A percentile compares a stretch with the other conserved stretches of the same genome.
Conservation (phyloP, 2,797 vertebrate genomes). For the Malacoraja senta region DNA sequence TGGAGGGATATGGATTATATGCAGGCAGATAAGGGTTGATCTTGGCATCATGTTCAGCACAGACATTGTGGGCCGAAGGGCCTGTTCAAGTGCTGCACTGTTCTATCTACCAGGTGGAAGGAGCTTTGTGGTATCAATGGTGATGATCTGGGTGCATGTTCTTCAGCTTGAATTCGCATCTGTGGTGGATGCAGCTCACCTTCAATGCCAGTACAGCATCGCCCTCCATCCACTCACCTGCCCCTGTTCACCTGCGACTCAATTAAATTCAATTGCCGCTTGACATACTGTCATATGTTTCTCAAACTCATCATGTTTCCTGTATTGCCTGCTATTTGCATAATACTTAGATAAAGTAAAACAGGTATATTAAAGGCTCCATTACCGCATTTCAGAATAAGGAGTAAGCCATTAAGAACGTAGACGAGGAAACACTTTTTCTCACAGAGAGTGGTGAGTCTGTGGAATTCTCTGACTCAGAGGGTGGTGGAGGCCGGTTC, state of each 20-base stretch:
- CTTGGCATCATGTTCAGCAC: too few relatives aligned
- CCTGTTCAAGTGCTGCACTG: too few relatives aligned
- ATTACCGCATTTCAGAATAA: background rate
- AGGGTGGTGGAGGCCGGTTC: too few relatives aligned
- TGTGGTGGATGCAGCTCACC: background rate
- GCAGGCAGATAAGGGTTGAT: too few relatives aligned
- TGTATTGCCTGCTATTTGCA: background rate
- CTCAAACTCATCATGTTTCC: too few relatives aligned
- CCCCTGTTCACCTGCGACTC: background rate
- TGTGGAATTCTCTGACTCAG: too few relatives aligned
- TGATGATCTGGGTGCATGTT: background rate
- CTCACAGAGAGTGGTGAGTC: too few relatives aligned
- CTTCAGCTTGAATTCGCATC: background rate
- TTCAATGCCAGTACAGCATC: background rate
- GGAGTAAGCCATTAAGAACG: too few relatives aligned
- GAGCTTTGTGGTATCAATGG: background rate
- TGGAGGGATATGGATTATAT: too few relatives aligned
- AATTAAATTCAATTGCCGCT: background rate
- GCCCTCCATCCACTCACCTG: background rate
- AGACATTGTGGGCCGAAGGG: background rate
- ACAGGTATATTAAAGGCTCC: background rate
- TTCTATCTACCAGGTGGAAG: background rate
- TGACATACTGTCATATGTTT: too few relatives aligned
- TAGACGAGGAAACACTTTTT: too few relatives aligned
- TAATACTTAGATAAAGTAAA: background rate